Percentiles rank a stretch among this genome's conserved stretches.
Evolutionary conservation across 2,797 vertebrate genomes (phyloP).

Genomic region (Anguilla megastoma): DNA sequence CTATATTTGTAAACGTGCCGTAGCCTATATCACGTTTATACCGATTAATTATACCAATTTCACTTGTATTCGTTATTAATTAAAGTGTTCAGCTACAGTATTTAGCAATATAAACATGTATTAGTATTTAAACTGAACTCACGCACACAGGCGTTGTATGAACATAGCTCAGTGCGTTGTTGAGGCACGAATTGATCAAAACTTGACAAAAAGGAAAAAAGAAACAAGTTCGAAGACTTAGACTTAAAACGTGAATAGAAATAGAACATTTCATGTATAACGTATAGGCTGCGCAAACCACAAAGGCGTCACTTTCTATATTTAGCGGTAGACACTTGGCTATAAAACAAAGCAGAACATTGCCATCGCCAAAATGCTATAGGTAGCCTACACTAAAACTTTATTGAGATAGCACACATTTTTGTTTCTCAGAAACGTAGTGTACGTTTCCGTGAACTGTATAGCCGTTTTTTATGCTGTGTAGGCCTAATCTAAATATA

Average conservation of each 20-base stretch:
- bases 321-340: conserved; percentile 2
- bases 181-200: too few relatives aligned
- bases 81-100: background rate
- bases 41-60: background rate
- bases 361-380: background rate
- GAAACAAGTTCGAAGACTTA: too few relatives aligned
- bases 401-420: background rate
- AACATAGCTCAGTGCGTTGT: too few relatives aligned
- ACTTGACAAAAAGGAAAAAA: too few relatives aligned
- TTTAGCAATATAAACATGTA: background rate
- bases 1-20: too few relatives aligned
- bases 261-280: too few relatives aligned
- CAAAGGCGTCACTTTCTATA: background rate
- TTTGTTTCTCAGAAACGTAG: background rate
- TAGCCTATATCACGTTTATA: background rate
- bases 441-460: background rate
- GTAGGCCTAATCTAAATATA: background rate
- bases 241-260: too few relatives aligned
- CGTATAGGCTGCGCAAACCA: background rate
- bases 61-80: background rate
- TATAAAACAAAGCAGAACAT: background rate
- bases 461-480: background rate
- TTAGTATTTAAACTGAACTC: background rate
- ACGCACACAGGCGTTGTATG: background rate
- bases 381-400: background rate